Base-by-base conservation (phyloP, 1,140 invertebrate genomes). In the Drosophila santomea region DNA sequence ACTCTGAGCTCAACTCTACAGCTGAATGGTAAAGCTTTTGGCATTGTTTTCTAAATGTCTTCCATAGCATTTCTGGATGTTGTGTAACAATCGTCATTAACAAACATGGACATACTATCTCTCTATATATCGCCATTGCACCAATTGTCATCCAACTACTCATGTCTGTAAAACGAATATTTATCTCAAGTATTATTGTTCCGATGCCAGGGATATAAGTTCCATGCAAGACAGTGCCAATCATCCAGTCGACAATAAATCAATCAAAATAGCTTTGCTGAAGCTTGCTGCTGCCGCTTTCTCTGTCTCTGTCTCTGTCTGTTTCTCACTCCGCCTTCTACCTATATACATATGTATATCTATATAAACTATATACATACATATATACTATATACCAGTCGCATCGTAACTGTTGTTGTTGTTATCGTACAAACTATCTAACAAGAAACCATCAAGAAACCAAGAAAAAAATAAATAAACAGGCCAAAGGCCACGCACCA, bases 31-130 rank as follows among this genome's bases (percentile, higher is more conserved):
- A 89, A 88, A 80, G 38, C 52, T 56, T 56, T 71, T 82, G 83
- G 75, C 74, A 68, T 78, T 75, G 56, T 61, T 66, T 71, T 82
- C 51, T 82, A 72, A 76, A 60, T 85, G 74, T 78, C 48, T 56
- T 56, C 74, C 64, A 80, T 74, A 80, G 67, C 74, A 74, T 83
- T 69, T 41, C 75, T 89, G 84, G 85, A 89, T 89, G 85, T 89
- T 90, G 84, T 90, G 85, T 84, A 84, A 90, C 67, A 67, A 47
- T 83, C 71, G 83, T 67, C 79, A 88, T 86, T 86, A 86, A 86
- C 83, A 66, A 72, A 69, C 62, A 84, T 84, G 80, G 80, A 83
- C 72, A 77, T 80, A 67, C 45, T 72, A 28, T 74, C 17, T 78
- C 44, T 63, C 5, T 51, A 66, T 51, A 66, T 48, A 66, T 74